Conservation (phyloP, 2,113 vertebrate genomes). For the Lepus europaeus region DNA sequence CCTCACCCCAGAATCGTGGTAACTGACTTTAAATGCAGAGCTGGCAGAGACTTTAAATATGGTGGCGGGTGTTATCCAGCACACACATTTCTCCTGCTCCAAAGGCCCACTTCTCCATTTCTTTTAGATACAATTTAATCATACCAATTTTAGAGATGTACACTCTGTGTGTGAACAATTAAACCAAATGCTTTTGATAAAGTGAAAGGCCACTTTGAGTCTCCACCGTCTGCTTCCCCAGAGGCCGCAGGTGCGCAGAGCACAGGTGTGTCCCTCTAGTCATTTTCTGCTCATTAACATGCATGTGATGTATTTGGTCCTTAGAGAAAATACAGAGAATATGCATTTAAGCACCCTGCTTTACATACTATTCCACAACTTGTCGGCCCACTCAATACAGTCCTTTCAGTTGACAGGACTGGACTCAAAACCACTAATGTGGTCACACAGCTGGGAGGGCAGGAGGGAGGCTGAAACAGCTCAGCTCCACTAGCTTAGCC, state of each 20-base stretch:
- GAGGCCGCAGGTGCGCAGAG: neutral
- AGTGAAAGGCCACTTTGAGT: neutral
- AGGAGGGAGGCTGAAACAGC: neutral
- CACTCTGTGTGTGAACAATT: neutral
- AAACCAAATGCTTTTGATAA: neutral
- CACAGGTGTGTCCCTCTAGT: neutral
- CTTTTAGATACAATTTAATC: slow-evolving; percentile 17
- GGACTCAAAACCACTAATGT: neutral
- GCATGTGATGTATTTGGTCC: neutral
- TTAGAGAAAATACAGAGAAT: neutral
- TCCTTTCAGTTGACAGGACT: neutral
- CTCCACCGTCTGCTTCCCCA: too few species aligned
- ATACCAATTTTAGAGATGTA: neutral
- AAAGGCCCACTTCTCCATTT: neutral
- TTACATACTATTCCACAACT: neutral
- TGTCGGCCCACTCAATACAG: neutral
- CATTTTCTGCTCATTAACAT: neutral
- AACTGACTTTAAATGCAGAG: neutral
- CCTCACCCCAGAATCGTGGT: neutral
- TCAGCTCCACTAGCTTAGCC: neutral
- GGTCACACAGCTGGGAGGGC: rapidly evolving
- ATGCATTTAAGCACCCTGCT: neutral
- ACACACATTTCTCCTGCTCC: neutral
- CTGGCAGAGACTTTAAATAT: too few species aligned
- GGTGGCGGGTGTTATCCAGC: neutral